Percentiles rank a stretch among this genome's conserved stretches.
phyloP scores from a whole-genome alignment of 1,140 invertebrate genomes.

The Lysiphlebus fabarum region DNA sequence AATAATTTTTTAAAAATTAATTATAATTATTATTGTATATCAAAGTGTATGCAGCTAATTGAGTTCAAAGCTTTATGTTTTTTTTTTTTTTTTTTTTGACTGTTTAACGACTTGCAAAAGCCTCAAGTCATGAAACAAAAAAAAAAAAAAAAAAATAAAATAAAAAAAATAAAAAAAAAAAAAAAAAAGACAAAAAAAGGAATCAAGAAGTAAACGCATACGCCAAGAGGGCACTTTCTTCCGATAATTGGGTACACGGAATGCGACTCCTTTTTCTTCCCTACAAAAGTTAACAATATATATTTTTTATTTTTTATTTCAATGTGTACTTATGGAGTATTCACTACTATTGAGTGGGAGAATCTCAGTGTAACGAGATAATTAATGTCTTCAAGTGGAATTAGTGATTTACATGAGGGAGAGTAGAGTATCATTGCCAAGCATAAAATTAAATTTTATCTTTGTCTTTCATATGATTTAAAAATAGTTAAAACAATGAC shows the following conservation, averaged over 20 bases:
- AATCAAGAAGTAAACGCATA: conserved; percentile 16
- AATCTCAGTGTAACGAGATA: conserved; percentile 42
- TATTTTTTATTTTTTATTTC: conserved; percentile 3
- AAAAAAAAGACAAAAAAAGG: neutral
- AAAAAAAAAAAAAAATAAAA: neutral
- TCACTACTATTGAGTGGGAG: conserved; percentile 23
- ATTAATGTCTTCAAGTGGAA: conserved; percentile 46
- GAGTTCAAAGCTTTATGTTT: conserved; percentile 5
- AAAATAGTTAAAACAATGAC: neutral
- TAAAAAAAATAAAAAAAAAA: conserved; percentile 3
- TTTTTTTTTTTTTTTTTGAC: neutral
- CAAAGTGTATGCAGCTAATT: conserved; percentile 13
- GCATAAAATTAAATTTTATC: conserved; percentile 26
- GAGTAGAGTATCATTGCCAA: conserved; percentile 13
- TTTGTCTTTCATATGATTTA: conserved; percentile 29
- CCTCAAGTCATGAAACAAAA: neutral
- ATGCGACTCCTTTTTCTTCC: conserved; percentile 41
- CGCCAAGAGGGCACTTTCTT: conserved; percentile 29
- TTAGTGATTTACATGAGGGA: conserved; percentile 49
- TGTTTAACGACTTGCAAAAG: no score
- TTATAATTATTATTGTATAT: no score
- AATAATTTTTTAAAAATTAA: no score
- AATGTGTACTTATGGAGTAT: conserved; percentile 3
- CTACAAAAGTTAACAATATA: conserved; percentile 26
- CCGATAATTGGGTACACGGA: conserved; percentile 49